Base-by-base conservation (phyloP, 2,113 vertebrate species). In the Sylvicapra grimmia region DNA sequence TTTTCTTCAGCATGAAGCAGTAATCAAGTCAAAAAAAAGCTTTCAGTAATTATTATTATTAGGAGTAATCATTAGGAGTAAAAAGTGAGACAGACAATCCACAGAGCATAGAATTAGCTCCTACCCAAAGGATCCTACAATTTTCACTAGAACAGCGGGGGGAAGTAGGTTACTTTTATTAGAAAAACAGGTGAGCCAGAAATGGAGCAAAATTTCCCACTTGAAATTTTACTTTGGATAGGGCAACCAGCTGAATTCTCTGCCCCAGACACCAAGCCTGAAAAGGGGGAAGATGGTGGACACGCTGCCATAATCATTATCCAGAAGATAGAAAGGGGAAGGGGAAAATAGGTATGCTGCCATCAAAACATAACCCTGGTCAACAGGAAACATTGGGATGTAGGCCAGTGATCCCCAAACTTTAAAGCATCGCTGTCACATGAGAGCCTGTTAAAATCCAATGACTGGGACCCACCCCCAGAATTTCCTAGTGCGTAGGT, bases 21-120 rank as follows among this genome's bases (percentile, higher is more conserved):
- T 98, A 98, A 98, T 98, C 97, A 98, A 98, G 96, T 87, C 96
- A 98, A 96, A 2, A 1, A 97, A 95, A 92, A 93, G 51, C n/a
- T 95, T 97, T 95, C 93, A 33, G 94, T 97, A 98, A 98, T 97
- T 95, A 94, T 97, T 96, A 86, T 97, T 97, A 98, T 92, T 92
- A 97, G 89, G 91, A 90, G 49, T 93, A 72, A 96, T 98, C 94
- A 96, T 65, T 82, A 86, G 89, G 92, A 91, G 29, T 68, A 93
- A 77, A 87, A 96, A 94, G 63, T 80, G 9, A 97, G 56, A 44
- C 79, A 94, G 91, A 94, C 53, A 93, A 90, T 85, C 68, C 77
- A 86, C 63, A 61, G 84, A 87, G 92, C 44, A 93, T 90, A 96
- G 95, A 93, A 96, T 98, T 95, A 94, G 58, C 84, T 83, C 89